Conservation (phyloP, 92 coral and sea anemone species). For the Blastomussa wellsi region DNA sequence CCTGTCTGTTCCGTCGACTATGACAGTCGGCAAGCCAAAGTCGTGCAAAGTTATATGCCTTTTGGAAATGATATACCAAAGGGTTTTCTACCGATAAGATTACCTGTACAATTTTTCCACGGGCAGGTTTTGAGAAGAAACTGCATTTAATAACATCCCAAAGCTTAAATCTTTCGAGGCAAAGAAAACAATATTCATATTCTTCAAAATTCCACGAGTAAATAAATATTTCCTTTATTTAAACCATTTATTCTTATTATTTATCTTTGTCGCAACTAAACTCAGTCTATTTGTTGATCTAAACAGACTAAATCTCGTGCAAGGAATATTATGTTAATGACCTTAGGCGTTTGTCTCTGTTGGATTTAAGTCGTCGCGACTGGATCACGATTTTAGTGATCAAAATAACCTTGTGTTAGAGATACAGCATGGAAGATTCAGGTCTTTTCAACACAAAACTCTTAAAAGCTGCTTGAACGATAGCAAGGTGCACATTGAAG, state of each 20-base stretch:
- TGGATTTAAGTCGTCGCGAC: not conserved
- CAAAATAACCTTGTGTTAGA: not conserved
- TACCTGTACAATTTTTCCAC: not conserved
- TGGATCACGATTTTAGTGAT: not conserved
- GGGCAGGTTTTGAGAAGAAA: not conserved
- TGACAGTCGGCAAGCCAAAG: not conserved
- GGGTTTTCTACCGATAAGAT: not conserved
- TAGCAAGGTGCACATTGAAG: slow-evolving; percentile 14
- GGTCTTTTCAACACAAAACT: not conserved
- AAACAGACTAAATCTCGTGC: slow-evolving; percentile 24
- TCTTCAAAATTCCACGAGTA: slow-evolving; percentile 12
- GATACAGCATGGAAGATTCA: not conserved
- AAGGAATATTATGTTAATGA: not conserved
- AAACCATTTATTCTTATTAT: slow-evolving; percentile 7
- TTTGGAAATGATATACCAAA: not conserved
- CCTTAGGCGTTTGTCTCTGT: not conserved
- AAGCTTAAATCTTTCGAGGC: not conserved
- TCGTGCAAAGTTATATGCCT: not conserved
- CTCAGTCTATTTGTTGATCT: slow-evolving; percentile 41
- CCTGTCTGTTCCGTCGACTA: too few relatives aligned
- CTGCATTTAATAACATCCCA: not conserved
- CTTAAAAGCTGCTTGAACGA: not conserved
- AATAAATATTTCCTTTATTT: slow-evolving; percentile 37
- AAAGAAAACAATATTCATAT: slow-evolving; percentile 21
- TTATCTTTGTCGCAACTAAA: slow-evolving; percentile 26